phyloP scores from a whole-genome alignment of 1,140 invertebrate species.

The Steinernema feltiae region DNA sequence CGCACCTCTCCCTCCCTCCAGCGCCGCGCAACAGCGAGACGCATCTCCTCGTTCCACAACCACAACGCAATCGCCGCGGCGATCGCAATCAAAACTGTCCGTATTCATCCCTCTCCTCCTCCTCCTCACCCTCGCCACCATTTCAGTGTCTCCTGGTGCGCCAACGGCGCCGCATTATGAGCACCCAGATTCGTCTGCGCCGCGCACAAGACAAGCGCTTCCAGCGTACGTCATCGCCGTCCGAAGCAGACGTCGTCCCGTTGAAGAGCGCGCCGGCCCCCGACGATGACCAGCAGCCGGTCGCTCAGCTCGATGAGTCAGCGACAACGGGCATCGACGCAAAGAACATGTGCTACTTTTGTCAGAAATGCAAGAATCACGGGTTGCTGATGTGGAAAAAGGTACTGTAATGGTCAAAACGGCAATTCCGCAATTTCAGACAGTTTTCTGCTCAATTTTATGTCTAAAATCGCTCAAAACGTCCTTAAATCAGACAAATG shows the following conservation, averaged over 20 bases:
- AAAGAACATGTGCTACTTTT: constrained; percentile 54
- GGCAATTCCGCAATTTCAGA: too few relatives aligned
- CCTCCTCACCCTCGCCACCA: background rate
- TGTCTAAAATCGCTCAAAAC: too few relatives aligned
- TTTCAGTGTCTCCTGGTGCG: constrained; percentile 53
- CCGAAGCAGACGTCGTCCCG: constrained; percentile 20
- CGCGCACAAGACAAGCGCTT: constrained; percentile 55
- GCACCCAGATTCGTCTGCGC: constrained; percentile 51
- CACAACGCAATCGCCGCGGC: background rate
- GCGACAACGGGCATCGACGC: constrained; percentile 21
- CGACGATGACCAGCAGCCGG: constrained; percentile 7
- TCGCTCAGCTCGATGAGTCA: background rate
- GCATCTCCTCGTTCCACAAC: too few relatives aligned
- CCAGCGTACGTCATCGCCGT: constrained; percentile 21
- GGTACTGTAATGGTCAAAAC: constrained; percentile 34
- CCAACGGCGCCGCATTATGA: constrained; percentile 49
- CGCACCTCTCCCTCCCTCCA: too few relatives aligned
- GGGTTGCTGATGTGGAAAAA: constrained; percentile 52
- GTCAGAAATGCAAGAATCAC: constrained; percentile 56
- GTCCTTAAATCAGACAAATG: too few relatives aligned
- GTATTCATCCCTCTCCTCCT: background rate
- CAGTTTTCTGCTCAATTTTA: too few relatives aligned
- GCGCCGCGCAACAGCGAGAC: too few relatives aligned
- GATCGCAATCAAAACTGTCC: too few relatives aligned
- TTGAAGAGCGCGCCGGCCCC: background rate